phyloP scores from a whole-genome alignment of 1,140 invertebrate species.

The Dreissena polymorpha region DNA sequence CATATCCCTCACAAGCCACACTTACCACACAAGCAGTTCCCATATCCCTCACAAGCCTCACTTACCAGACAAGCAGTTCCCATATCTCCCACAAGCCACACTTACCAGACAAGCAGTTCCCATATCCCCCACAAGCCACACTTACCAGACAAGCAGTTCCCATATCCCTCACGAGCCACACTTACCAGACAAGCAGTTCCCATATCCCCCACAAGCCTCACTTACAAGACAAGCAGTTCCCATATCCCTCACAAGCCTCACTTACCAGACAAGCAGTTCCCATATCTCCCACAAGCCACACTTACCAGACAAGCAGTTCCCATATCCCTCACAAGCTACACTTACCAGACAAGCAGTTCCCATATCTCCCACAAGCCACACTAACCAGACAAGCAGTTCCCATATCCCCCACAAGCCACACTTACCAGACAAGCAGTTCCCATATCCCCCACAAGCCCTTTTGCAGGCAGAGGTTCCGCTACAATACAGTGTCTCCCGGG shows the following conservation, averaged over 20 bases:
- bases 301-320: slow-evolving; percentile 72
- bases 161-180: slow-evolving; percentile 71
- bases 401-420: slow-evolving; percentile 71
- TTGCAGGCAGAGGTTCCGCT: slow-evolving; percentile 73
- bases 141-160: slow-evolving; percentile 72
- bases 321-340: slow-evolving; percentile 72
- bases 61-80: slow-evolving; percentile 72
- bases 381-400: slow-evolving; percentile 72
- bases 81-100: slow-evolving; percentile 71
- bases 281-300: slow-evolving; percentile 71
- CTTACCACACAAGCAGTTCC: slow-evolving; percentile 72
- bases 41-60: slow-evolving; percentile 71
- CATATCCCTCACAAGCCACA: slow-evolving; percentile 71
- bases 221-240: slow-evolving; percentile 72
- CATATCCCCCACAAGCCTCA: slow-evolving; percentile 71
- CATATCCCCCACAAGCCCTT: slow-evolving; percentile 73
- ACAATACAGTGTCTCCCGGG: slow-evolving; percentile 74
- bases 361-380: slow-evolving; percentile 71
- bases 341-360: slow-evolving; percentile 72
- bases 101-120: slow-evolving; percentile 72
- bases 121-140: slow-evolving; percentile 71
- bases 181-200: slow-evolving; percentile 72
- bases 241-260: slow-evolving; percentile 71
- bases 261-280: slow-evolving; percentile 72
- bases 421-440: slow-evolving; percentile 72